Base-by-base conservation (phyloP, 2,888 invertebrate genomes). In the Drosophila kambysellisi region DNA sequence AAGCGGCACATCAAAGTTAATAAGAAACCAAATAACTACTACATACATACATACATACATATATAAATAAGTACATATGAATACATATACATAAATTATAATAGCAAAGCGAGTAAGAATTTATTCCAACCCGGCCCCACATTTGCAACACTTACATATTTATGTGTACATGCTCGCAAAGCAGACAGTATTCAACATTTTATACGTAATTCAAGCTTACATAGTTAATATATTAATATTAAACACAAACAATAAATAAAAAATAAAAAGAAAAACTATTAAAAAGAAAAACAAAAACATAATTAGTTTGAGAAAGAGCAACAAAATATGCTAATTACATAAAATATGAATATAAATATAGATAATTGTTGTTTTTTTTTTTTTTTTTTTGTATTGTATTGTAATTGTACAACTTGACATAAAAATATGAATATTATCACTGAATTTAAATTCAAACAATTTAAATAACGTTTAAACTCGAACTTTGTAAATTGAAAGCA, bases 191-290 rank as follows among this genome's bases (percentile, higher is more conserved):
- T 76, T 54, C 73, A 60, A 76, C 51, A 87, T 85, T 84, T 85
- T 84, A 85, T 85, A 87, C 84, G 84, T 85, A 85, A 85, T 73
- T 87, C 84, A 73, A 82, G 85, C 84, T 85, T 85, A 87, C 61
- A 68, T 79, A 79, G 68, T 74, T 68, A 74, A 71, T 68, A 77
- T 71, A 74, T 39, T 64, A 63, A 63, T 76, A 76, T 70, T 62
- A 81, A 65, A 79, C 60, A 57, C 32, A 25, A 29, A 56, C 11
- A 56, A 17, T 29, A 39, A 30, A 56, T 4, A 30, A 4, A 12
- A 30, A 41, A 30, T 30, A 37, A 43, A 57, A 60, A 25, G 15
- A 41, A 53, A 25, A 17, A 2, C 7, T 20, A 7, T 11, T 12
- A 50, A 61, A 51, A 43, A 41, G 20, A 4, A 11, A 39, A 30